These are phyloP conservation scores for Drosophila nebulosa DNA, from an alignment of 1,140 invertebrate species.

Conservation along the genomic window DNA sequence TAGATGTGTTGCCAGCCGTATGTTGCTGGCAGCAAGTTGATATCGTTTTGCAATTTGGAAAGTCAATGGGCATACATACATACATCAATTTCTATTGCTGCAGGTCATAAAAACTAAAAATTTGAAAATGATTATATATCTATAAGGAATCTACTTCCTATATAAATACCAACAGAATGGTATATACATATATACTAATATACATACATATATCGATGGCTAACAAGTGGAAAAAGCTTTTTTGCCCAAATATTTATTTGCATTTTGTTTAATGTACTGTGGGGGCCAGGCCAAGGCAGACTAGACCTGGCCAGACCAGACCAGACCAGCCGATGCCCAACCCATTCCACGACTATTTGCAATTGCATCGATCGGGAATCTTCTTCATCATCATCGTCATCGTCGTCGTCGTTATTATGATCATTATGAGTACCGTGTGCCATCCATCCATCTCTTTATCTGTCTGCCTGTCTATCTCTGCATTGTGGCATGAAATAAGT, in stretches of 20 bases:
- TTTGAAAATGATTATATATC: slow-evolving; percentile 30
- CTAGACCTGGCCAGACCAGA: not conserved
- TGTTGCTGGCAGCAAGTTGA: slow-evolving; percentile 3
- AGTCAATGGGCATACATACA: slow-evolving; percentile 1
- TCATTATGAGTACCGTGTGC: not conserved
- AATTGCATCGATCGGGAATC: not conserved
- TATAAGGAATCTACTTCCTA: slow-evolving; percentile 26
- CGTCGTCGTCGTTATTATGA: not conserved
- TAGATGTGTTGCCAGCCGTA: slow-evolving; percentile 8
- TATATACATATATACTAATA: slow-evolving; percentile 3
- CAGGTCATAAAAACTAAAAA: slow-evolving; percentile 71
- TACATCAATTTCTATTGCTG: slow-evolving; percentile 63
- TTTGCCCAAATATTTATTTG: slow-evolving; percentile 5
- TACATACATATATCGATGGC: not conserved
- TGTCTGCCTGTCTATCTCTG: not conserved
- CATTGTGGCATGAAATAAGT: slow-evolving; percentile 7
- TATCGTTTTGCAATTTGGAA: not conserved
- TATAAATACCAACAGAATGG: slow-evolving; percentile 23
- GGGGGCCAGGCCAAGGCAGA: not conserved
- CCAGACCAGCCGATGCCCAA: not conserved
- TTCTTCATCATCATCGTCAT: not conserved
- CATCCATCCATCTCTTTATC: not conserved
- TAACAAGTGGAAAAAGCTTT: slow-evolving; percentile 53
- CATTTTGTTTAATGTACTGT: not conserved
- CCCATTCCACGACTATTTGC: not conserved